Evolutionary conservation across 2,113 vertebrate genomes (phyloP), one percentile per base, ranked within the genome.

Genomic region (Rhynchomys soricoides): DNA sequence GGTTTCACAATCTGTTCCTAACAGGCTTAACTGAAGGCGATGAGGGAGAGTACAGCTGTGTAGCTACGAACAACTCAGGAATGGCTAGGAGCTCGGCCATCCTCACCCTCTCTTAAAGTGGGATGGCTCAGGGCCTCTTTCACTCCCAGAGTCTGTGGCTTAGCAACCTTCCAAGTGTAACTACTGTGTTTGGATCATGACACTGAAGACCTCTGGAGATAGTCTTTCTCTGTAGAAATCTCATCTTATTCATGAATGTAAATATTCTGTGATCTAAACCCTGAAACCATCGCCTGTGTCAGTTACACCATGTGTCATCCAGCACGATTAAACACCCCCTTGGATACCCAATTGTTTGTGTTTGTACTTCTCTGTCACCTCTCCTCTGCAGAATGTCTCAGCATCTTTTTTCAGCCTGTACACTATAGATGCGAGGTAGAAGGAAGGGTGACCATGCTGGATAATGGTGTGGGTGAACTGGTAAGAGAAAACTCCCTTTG

Each of bases 31-130:
- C 93, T 19, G 98, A 98, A 86, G 98, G 92, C 77, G 99, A 99
- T 92, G 98, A 98, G 94, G 99, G 99, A 0, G 99, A 99, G 93
- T 99, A 99, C 90, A 99, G 98, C 95, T 99, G 99, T 91, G 15
- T 99, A 59, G 99, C 99, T 93, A 98, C 98, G 45, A 99, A 99
- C 97, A 97, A 97, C 31, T 98, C 98, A 55, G 99, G 99, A n/a
- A 98, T 90, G 95, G 98, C 98, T 29, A 99, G 99, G 97, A 99
- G 98, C 62, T 96, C 93, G 26, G 99, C 99, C 0, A 92, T 98
- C 78, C 98, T 99, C 90, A 99, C 98, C 45, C 97, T 99, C 34
- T 98, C 98, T 94, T 99, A 97, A 98, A 88, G 73, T 3, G 24
- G 45, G 3, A 7, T 31, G 17, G 77, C 48, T 89, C 64, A 55